Evolutionary conservation across 2,888 invertebrate species (phyloP).

Genomic region (Drosophila anomalipes): DNA sequence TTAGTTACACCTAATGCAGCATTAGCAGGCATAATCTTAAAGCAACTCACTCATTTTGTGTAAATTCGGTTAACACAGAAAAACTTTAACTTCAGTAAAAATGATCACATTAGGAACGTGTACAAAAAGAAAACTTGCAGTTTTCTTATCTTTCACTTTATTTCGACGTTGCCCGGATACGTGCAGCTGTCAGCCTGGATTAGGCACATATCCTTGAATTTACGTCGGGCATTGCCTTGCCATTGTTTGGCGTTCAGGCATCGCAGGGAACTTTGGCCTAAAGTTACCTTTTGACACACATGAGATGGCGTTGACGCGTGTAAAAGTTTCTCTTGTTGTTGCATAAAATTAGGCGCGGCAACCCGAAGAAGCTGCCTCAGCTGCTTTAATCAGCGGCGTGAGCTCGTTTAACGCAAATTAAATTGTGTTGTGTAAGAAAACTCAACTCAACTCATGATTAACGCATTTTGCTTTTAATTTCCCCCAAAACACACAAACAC

Average conservation of each 20-base stretch:
- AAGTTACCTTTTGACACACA: conserved; percentile 70
- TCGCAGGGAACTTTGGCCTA: conserved; percentile 53
- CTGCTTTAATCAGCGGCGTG: conserved; percentile 65
- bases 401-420: conserved; percentile 80
- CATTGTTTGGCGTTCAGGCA: conserved; percentile 35
- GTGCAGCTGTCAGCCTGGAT: conserved; percentile 74
- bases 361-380: conserved; percentile 37
- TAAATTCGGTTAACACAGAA: conserved; percentile 18
- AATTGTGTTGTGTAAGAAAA: conserved; percentile 67
- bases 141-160: conserved; percentile 60
- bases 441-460: conserved; percentile 71
- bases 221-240: conserved; percentile 49
- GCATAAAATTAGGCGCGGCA: conserved; percentile 65
- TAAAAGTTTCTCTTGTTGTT: conserved; percentile 74
- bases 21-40: background rate
- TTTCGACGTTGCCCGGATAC: conserved; percentile 51
- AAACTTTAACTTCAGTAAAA: conserved; percentile 7
- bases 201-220: conserved; percentile 67
- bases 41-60: background rate
- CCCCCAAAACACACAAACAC: conserved; percentile 45
- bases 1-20: too few species aligned
- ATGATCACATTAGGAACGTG: conserved; percentile 6
- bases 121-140: conserved; percentile 53
- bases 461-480: conserved; percentile 79
- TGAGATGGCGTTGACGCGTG: conserved; percentile 71